Evolutionary conservation across 1,140 invertebrate genomes (phyloP), one percentile per base, ranked within the genome.

Genomic region (Drosophila persimilis): DNA sequence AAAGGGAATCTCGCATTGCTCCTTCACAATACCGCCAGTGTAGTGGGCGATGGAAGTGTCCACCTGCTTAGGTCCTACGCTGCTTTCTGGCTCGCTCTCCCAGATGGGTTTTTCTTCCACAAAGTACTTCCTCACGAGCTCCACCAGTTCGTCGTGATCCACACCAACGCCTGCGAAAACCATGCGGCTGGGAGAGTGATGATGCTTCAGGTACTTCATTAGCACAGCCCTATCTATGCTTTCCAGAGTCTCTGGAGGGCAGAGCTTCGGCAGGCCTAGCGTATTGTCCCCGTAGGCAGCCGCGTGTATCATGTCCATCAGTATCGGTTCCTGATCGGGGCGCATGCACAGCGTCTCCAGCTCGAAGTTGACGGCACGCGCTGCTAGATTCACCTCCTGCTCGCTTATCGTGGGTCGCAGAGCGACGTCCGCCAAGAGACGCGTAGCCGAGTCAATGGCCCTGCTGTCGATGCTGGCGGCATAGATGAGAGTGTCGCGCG

Each of bases 251-350:
- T 95, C 94, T 56, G 93, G 90, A 7, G 97, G 97, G 92, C 98
- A 99, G 63, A 99, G 94, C 93, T 99, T 99, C 47, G 99, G 97
- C 54, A 99, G 92, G n/a, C 99, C 99, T 39, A 99, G 93, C 6
- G 99, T 99, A 90, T 99, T 99, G 62, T 96, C 94, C 76, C 94
- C 94, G 90, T 96, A 99, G 3, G 97, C 98, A 74, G 98, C 98
- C 24, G 95, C 94, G 94, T 99, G 98, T 89, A 99, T 98, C 96
- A 99, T 97, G 91, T 99, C 99, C 93, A 97, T 96, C 9, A 99
- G 92, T 55, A 99, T 93, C 35, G 95, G 95, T 92, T 99, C 98
- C 90, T 99, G 98, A 90, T 99, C 98, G 17, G 98, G 98, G 80
- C 96, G 95, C 93, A 97, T 96, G 20, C 95, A 93, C 24, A 99